Evolutionary conservation across 1,140 invertebrate species (phyloP), one percentile per base, ranked within the genome.

Genomic region (Coenobita brevimanus): DNA sequence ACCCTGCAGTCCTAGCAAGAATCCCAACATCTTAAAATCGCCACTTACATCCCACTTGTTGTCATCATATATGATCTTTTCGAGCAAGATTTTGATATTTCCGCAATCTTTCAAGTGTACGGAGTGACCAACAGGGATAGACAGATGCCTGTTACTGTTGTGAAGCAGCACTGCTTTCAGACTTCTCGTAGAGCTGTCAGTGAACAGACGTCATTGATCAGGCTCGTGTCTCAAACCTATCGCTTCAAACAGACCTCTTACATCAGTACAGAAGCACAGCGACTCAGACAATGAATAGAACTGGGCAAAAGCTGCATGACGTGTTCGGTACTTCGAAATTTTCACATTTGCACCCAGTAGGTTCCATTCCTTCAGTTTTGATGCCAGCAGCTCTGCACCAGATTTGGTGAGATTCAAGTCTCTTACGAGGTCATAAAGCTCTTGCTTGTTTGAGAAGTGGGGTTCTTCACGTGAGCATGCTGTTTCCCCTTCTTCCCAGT

Each of bases 1-100:
- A 90, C 89, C 85, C 91, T 92, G 91, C 84, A 92, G 89, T 38
- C 91, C 92, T 17, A 92, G 79, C 60, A 91, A 36, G 30, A 92
- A 79, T 41, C 30, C 57, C 33, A 84, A 62, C 89, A 88, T 89
- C n/a, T 89, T 36, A 92, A 91, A 92, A 84, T 83, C 87, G 60
- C 90, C 91, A 92, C 89, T 91, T 91, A 90, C 81, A 69, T 88
- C 15, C 90, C 90, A 90, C n/a, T 75, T 27, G 73, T 89, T 54
- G 24, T 64, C 79, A 43, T 90, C 43, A 64, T 91, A 90, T 46
- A 71, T 21, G 36, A 82, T 67, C 36, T 43, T 82, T 57, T 80
- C 57, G n/a, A 88, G 62, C 50, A 81, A 36, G 41, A 80, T 79
- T 4, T 79, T 88, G 30, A 88, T 64, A 67, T 78, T 64, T 30